phyloP scores from a whole-genome alignment of 2,888 invertebrate species.

The Stratiomys singularior region DNA sequence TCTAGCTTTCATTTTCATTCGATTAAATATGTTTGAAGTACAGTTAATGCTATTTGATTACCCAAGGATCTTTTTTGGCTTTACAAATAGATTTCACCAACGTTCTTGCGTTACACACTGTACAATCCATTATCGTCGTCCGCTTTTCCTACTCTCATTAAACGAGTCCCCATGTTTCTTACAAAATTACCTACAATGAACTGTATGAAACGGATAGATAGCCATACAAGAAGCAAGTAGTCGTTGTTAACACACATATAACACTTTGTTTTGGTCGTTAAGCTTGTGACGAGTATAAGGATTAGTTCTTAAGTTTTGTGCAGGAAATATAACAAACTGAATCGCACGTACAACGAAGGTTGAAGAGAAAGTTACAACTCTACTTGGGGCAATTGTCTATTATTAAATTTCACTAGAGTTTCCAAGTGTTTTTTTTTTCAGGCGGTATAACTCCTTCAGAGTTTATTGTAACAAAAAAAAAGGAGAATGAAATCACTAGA shows the following conservation, averaged over 20 bases:
- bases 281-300: slow-evolving; percentile 20
- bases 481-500: background rate
- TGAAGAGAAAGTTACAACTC: slow-evolving; percentile 3
- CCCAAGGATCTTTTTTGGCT: too few relatives aligned
- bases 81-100: too few relatives aligned
- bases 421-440: background rate
- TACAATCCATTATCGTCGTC: too few relatives aligned
- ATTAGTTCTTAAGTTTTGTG: slow-evolving; percentile 19
- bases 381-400: slow-evolving; percentile 2
- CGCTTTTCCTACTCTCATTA: too few relatives aligned
- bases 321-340: background rate
- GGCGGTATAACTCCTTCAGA: background rate
- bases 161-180: too few relatives aligned
- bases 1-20: too few relatives aligned
- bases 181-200: too few relatives aligned
- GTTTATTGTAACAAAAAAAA: background rate
- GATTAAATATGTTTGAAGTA: too few relatives aligned
- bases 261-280: slow-evolving; percentile 14
- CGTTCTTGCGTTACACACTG: too few relatives aligned
- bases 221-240: background rate
- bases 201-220: too few relatives aligned
- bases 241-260: background rate
- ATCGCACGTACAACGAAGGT: background rate
- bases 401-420: slow-evolving; percentile 23
- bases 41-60: too few relatives aligned